Evolutionary conservation across 2,113 vertebrate species (phyloP).

Genomic region (Macrotis lagotis): DNA sequence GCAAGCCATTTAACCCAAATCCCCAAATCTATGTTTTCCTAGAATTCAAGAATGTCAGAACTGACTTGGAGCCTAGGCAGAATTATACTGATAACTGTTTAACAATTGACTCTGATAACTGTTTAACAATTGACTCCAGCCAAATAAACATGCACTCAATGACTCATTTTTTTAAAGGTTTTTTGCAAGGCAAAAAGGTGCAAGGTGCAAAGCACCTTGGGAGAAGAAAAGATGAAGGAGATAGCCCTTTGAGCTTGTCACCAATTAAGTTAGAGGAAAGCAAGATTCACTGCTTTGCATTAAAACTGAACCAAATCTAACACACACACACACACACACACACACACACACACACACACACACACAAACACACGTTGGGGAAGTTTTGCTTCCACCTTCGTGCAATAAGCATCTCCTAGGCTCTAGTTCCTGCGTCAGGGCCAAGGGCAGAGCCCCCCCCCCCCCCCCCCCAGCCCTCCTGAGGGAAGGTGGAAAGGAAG

Average conservation of each 20-base stretch:
- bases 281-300: constrained; percentile 60
- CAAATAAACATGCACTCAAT: no score
- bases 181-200: no score
- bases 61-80: no score
- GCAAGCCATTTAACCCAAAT: no score
- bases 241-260: constrained; percentile 72
- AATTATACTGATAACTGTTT: no score
- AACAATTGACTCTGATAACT: no score
- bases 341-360: not conserved
- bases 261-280: constrained; percentile 56
- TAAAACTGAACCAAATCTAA: constrained; percentile 73
- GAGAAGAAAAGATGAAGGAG: constrained; percentile 73
- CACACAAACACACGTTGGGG: constrained; percentile 48
- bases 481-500: constrained; percentile 84
- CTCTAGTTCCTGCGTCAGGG: constrained; percentile 84
- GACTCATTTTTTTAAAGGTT: no score
- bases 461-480: constrained; percentile 74
- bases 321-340: not conserved
- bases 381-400: constrained; percentile 68
- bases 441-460: constrained; percentile 68
- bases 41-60: no score
- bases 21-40: no score
- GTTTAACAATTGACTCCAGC: no score
- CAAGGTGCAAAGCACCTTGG: no score
- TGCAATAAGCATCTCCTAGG: constrained; percentile 78